Conservation (phyloP, 2,888 invertebrate species). For the Plusia festucae region DNA sequence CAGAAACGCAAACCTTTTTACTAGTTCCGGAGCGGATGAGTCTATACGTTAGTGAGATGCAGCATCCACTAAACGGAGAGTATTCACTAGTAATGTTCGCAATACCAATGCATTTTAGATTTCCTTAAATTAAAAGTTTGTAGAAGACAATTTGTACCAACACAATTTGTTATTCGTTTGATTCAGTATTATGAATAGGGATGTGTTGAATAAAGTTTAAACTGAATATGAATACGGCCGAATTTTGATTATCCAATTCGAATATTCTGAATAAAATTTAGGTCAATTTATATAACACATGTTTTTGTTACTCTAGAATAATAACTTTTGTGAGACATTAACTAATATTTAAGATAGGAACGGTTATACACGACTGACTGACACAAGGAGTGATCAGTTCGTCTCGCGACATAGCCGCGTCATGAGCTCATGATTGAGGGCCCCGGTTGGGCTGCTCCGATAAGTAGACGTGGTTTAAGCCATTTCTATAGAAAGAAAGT, state of each 20-base stretch:
- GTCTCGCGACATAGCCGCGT: no score
- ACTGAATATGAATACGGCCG: neutral
- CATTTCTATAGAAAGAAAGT: no score
- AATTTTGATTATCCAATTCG: neutral
- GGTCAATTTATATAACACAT: neutral
- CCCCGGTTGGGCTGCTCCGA: no score
- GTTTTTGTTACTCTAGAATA: neutral
- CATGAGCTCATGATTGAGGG: no score
- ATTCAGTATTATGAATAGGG: neutral
- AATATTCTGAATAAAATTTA: slow-evolving; percentile 3
- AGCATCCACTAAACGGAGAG: slow-evolving; percentile 15
- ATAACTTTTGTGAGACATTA: no score
- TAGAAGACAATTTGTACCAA: slow-evolving; percentile 8
- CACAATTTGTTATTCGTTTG: neutral
- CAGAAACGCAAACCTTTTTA: slow-evolving; percentile 58
- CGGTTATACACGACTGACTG: no score
- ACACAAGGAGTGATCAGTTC: no score
- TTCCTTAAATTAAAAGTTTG: slow-evolving; percentile 18
- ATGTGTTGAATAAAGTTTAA: neutral
- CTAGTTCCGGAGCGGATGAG: slow-evolving; percentile 40
- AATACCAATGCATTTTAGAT: slow-evolving; percentile 41
- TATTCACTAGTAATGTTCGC: slow-evolving; percentile 41
- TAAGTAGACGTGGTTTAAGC: no score
- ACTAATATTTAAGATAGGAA: no score
- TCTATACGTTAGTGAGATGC: slow-evolving; percentile 39